Percentiles rank a stretch among this genome's conserved stretches.
phyloP scores from a whole-genome alignment of 2,797 vertebrate species.

The Erithacus rubecula region DNA sequence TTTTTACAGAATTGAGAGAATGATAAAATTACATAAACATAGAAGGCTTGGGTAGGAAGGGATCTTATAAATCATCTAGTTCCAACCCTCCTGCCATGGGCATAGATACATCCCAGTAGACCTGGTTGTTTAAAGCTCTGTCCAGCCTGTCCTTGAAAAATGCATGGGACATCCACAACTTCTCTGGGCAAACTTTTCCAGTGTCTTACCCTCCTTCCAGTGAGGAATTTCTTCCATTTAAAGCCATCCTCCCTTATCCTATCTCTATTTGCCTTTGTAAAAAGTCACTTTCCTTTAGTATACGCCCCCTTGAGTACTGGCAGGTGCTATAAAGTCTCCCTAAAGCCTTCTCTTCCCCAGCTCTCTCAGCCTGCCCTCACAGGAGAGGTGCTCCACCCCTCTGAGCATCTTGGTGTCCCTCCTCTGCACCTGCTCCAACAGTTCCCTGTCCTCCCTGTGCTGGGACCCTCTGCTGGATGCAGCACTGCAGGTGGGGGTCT shows the following conservation, averaged over 20 bases:
- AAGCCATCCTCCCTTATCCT: not conserved
- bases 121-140: not conserved
- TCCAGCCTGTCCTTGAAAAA: not conserved
- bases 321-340: not conserved
- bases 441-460: not conserved
- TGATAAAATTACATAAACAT: not conserved
- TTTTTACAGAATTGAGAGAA: not conserved
- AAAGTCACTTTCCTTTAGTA: not conserved
- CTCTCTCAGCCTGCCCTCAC: not conserved
- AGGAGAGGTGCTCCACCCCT: not conserved
- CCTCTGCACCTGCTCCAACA: accelerated
- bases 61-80: not conserved
- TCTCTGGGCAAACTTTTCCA: not conserved
- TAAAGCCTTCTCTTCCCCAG: not conserved
- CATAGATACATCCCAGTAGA: not conserved
- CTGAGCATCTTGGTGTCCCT: not conserved
- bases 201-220: not conserved
- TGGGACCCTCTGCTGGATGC: not conserved
- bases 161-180: not conserved
- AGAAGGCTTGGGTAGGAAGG: not conserved
- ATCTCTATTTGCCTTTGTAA: not conserved
- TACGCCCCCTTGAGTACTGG: too few species aligned
- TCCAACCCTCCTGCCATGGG: not conserved
- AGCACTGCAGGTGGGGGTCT: not conserved
- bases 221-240: not conserved